These are phyloP conservation scores for Gortyna flavago DNA, from an alignment of 2,888 invertebrate genomes.

Conservation along the genomic window DNA sequence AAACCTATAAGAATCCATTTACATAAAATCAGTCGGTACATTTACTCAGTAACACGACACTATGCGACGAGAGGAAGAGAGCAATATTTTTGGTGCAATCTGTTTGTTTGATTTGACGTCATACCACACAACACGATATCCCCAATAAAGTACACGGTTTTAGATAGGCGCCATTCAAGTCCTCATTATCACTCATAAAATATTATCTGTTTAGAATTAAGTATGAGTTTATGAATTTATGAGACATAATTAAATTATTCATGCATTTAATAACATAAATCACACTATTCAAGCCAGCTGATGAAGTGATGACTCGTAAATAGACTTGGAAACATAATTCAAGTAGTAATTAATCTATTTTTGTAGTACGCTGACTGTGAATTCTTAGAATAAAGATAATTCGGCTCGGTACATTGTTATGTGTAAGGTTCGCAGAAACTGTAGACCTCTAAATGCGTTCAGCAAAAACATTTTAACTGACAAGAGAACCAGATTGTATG, in stretches of 20 bases:
- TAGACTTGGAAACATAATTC: slow-evolving; percentile 60
- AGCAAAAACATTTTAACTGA: slow-evolving; percentile 77
- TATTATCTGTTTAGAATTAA: slow-evolving; percentile 57
- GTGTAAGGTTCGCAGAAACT: slow-evolving; percentile 72
- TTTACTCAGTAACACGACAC: slow-evolving; percentile 31
- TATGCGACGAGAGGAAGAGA: slow-evolving; percentile 26
- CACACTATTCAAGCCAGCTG: slow-evolving; percentile 30
- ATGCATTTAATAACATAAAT: slow-evolving; percentile 42
- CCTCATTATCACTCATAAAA: slow-evolving; percentile 49
- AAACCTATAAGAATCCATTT: slow-evolving; percentile 35
- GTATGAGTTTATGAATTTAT: too few species aligned
- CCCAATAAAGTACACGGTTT: slow-evolving; percentile 31
- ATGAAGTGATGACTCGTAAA: slow-evolving; percentile 51
- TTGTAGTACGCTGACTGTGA: slow-evolving; percentile 64
- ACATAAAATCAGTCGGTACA: slow-evolving; percentile 25
- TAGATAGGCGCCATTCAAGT: slow-evolving; percentile 45
- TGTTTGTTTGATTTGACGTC: slow-evolving; percentile 46
- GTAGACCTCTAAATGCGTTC: slow-evolving; percentile 80
- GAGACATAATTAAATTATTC: slow-evolving; percentile 52
- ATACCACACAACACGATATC: slow-evolving; percentile 43
- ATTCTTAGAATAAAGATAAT: slow-evolving; percentile 74
- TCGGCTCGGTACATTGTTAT: slow-evolving; percentile 71
- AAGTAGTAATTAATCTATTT: slow-evolving; percentile 69
- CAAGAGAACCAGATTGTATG: slow-evolving; percentile 81
- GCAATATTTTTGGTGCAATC: slow-evolving; percentile 29